Conservation (phyloP, 2,113 vertebrate species). For the Tinamus guttatus region DNA sequence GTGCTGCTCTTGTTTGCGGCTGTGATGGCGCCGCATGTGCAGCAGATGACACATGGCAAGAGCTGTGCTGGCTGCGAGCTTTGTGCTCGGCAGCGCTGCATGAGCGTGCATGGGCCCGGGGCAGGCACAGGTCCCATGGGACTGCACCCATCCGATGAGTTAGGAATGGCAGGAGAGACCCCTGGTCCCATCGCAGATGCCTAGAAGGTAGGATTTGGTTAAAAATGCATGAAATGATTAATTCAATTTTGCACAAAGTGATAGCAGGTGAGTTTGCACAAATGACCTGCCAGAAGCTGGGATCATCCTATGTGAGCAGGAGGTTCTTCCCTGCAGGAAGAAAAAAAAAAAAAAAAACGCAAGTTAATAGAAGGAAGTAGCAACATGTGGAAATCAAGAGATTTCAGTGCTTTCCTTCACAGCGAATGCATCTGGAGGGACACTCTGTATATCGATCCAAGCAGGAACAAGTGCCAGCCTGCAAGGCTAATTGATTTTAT, state of each 20-base stretch:
- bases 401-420: background rate
- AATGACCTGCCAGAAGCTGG: accelerated
- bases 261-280: accelerated
- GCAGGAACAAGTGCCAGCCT: background rate
- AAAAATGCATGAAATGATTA: accelerated
- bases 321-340: no score
- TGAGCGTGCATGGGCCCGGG: no score
- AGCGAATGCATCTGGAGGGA: background rate
- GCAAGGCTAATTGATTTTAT: conserved; percentile 28
- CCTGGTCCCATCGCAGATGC: no score
- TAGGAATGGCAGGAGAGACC: no score
- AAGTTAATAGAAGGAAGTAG: background rate
- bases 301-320: accelerated
- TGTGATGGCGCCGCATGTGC: no score
- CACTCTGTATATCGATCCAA: background rate
- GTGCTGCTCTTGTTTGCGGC: no score
- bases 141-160: no score
- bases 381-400: background rate
- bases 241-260: accelerated
- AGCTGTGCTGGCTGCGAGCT: no score
- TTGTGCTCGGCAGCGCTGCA: no score
- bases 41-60: no score
- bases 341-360: background rate
- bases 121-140: no score
- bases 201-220: no score